These are phyloP conservation scores for Nothobranchius kuhntae DNA, from an alignment of 2,113 vertebrate genomes.

Conservation along the genomic window DNA sequence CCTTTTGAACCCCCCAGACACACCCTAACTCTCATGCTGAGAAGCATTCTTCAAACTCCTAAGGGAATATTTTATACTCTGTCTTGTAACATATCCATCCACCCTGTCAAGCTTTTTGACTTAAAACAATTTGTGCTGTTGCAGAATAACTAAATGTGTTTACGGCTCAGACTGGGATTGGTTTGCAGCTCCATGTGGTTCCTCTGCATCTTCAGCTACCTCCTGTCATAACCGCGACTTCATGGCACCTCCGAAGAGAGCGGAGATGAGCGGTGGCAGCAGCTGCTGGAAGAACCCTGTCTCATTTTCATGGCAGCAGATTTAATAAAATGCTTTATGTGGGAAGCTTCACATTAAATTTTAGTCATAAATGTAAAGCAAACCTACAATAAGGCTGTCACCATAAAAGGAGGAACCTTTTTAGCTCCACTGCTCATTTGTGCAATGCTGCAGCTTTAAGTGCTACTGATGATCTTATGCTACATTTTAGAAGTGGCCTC, in stretches of 20 bases:
- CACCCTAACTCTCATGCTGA: background rate
- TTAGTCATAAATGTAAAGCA: background rate
- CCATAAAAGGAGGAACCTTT: background rate
- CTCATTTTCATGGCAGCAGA: constrained; percentile 10
- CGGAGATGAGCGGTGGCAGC: constrained; percentile 44
- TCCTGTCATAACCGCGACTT: constrained; percentile 19
- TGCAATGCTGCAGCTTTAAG: background rate
- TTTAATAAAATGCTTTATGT: constrained; percentile 9
- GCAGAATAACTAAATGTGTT: constrained; percentile 22
- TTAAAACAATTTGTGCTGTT: background rate
- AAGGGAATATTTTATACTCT: no score
- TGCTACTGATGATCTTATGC: background rate
- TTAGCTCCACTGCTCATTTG: background rate
- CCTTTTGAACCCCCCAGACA: background rate
- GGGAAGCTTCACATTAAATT: background rate
- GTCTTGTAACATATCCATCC: no score
- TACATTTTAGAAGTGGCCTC: background rate
- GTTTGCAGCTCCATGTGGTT: constrained; percentile 8
- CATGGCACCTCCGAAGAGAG: constrained; percentile 13
- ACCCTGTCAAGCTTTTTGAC: no score
- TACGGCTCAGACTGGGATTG: constrained; percentile 18
- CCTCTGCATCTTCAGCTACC: constrained; percentile 8
- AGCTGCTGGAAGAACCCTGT: constrained; percentile 36
- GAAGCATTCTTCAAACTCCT: no score
- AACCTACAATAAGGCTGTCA: background rate